Evolutionary conservation across 2,888 invertebrate genomes (phyloP), one percentile per base, ranked within the genome.

Genomic region (Zaprionus lineosus): DNA sequence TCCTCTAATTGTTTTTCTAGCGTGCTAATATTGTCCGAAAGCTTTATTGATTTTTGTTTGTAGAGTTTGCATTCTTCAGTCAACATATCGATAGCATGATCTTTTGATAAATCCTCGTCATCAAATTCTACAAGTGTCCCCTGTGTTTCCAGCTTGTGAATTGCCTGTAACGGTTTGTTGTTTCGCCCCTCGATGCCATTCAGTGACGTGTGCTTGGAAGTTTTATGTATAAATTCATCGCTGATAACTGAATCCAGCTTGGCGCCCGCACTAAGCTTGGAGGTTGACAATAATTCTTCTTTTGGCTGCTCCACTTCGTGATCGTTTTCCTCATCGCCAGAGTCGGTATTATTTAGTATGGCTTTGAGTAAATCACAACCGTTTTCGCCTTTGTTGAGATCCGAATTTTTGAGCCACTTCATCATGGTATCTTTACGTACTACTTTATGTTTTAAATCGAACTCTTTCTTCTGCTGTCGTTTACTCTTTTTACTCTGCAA

Each of bases 321-420:
- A 6, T 73, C 75, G 11, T 60, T 36, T 9, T 85, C 40, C 1
- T 65, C 66, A 29, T 87, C 86, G 21, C 86, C 84, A 7, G 85
- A 86, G 68, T 86, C 88, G 8, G 78, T 81, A 57, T 84, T 87
- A 47, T 86, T 86, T 28, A 86, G 87, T 53, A 90, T 90, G 31
- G 90, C 90, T 50, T 87, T 86, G 43, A 90, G 87, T 21, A 90
- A 87, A 53, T 88, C 89, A 8, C 84, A 60, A 11, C 88, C 89
- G 18, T 86, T 87, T 40, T 87, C 89, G 19, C 87, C 88, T 47
- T 87, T 83, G 33, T 85, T 88, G 36, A 90, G 76, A 76, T 90
- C 89, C 4, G 90, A 90, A 62, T 90, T 89, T 39, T 87, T 81
- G 2, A 90, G 69, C 89, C 85, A 88, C 34, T 89, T 88, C 68